Evolutionary conservation across 2,797 vertebrate genomes (phyloP), one percentile per base, ranked within the genome.

Genomic region (Muscicapa striata): DNA sequence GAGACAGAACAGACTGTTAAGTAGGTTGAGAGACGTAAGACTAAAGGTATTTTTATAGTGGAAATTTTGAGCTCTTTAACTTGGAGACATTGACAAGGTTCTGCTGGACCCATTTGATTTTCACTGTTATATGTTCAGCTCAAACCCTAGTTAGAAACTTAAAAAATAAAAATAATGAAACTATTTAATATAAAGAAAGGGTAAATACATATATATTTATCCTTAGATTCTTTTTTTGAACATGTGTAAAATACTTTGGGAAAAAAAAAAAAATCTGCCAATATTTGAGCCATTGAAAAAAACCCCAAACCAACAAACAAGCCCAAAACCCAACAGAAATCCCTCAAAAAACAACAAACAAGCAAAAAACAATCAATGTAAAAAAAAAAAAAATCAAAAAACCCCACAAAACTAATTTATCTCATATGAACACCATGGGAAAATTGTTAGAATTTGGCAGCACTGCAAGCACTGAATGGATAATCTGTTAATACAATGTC

Each of bases 401-500:
- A 0, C 0, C 9, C 4, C 5, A 29, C 2, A 64, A 45, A 68
- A 43, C 5, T 48, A 57, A 45, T 78, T 75, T 40, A 46, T 55
- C 13, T 74, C 70, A 30, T 2, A n/a, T n/a, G n/a, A n/a, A 40
- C 32, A 86, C 24, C 22, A 30, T 26, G 17, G 26, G 76, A 86
- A 89, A 70, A 26, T 4, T 67, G 2, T 49, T 52, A 67, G 29
- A 78, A 74, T 38, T 78, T 78, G 62, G 32, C 69, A 87, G 64
- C 11, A 59, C 8, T 55, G 14, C 23, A 72, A 78, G 18, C 23
- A 48, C 11, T 70, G 58, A 57, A 49, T 41, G 58, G 34, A 70
- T 90, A 75, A 86, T 78, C 66, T 89, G 54, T 75, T 91, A 84
- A 82, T 69, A 79, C 9, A 18, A 79, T 76, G n/a, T 62, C 7